Evolutionary conservation across 2,888 invertebrate genomes (phyloP), one percentile per base, ranked within the genome.

Genomic region (Euphydryas editha): DNA sequence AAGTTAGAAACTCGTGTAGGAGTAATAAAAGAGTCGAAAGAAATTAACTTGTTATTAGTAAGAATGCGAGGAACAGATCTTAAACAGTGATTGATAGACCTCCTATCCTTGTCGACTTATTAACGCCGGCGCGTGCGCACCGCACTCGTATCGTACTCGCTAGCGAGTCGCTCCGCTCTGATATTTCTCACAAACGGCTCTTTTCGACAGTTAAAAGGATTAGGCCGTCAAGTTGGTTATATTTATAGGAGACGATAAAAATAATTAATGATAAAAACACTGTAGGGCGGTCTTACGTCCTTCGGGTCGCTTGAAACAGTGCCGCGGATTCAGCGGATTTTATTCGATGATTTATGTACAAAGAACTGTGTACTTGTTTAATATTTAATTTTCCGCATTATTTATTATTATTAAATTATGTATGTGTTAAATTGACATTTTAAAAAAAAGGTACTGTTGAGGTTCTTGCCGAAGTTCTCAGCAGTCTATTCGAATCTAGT

Each of bases 1-100:
- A 49, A 51, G 39, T 59, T 54, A 46, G 6, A 30, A 37, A 21
- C 44, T 24, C 15, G n/a, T 1, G 20, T 13, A 30, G 4, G 15
- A 20, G 58, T 24, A 64, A 42, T 44, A 39, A 54, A 59, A 63
- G 49, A 39, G 47, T 51, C 13, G 42, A 51, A 59, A 11, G 51
- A 59, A 54, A 59, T 54, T 42, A 54, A 59, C 37, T 20, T 54
- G 44, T 42, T 54, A 59, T 60, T 60, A 39, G 56, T 15, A 57
- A 51, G 56, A 47, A 42, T 10, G 24, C 49, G 20, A 57, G 18
- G 37, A 65, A 61, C 61, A 65, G 37, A 61, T 51, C 57, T 57
- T 61, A 61, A 61, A 47, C 42, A 65, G 60, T 56, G 65, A 65
- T 61, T 65, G 65, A 65, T 65, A 57, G 60, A 49, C 49, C 61